Conservation (phyloP, 2,113 vertebrate genomes). For the Alethe castanea region DNA sequence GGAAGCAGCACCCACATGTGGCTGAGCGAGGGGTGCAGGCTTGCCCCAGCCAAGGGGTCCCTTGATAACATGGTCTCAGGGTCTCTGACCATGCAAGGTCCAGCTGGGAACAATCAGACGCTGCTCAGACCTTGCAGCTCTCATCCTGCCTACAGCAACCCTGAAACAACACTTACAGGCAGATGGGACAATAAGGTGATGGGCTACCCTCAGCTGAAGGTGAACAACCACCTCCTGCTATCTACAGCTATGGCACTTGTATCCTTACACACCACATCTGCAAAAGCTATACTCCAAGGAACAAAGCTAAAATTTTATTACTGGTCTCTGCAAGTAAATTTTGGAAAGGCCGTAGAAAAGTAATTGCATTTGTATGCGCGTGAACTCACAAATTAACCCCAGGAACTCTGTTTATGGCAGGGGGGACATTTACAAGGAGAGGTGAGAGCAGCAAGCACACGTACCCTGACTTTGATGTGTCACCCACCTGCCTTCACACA, state of each 20-base stretch:
- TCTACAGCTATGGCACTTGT: not conserved
- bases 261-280: not conserved
- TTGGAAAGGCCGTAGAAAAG: not conserved
- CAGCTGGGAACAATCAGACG: accelerated
- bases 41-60: not conserved
- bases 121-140: not conserved
- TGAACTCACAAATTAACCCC: not conserved
- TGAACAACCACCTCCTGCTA: not conserved
- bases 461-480: not conserved
- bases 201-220: not conserved
- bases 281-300: not conserved
- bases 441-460: not conserved
- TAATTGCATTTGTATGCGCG: accelerated
- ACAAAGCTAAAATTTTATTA: not conserved
- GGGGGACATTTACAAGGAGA: not conserved
- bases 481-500: not conserved
- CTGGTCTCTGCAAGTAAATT: not conserved
- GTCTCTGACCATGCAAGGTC: not conserved
- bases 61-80: accelerated
- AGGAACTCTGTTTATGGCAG: not conserved
- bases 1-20: accelerated
- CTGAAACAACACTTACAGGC: not conserved
- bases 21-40: accelerated
- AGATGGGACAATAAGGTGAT: not conserved
- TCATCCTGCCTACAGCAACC: not conserved